These are phyloP conservation scores for Mallotus villosus DNA, from an alignment of 2,797 vertebrate genomes.

Conservation along the genomic window DNA sequence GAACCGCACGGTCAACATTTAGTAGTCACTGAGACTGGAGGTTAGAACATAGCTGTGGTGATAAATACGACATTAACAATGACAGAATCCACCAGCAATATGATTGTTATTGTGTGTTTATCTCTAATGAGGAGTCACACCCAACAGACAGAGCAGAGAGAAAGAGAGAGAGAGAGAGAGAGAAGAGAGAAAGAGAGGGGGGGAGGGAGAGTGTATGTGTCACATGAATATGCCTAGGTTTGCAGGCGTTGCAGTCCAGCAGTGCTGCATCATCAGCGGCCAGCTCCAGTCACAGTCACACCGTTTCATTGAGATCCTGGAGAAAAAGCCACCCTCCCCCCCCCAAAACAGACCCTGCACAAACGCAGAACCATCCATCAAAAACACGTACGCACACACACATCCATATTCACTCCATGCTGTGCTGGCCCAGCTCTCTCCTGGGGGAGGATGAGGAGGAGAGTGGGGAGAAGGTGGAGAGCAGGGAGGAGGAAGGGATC, in stretches of 20 bases:
- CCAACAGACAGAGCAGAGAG: constrained; percentile 24
- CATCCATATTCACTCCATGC: not conserved
- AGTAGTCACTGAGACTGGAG: constrained; percentile 34
- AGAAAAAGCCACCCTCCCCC: constrained; percentile 1
- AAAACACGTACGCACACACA: not conserved
- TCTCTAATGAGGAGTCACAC: constrained; percentile 51
- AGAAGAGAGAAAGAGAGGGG: constrained; percentile 5
- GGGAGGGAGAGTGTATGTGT: too few species aligned
- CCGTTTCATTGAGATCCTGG: constrained; percentile 39
- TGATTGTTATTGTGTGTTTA: constrained; percentile 28
- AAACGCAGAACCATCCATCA: constrained; percentile 62
- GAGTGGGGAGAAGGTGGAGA: too few species aligned
- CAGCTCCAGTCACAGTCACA: constrained; percentile 38
- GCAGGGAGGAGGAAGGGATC: too few species aligned
- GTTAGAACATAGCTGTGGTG: constrained; percentile 22
- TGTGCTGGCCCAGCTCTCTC: too few species aligned
- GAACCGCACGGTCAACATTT: not conserved
- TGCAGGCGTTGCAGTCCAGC: constrained; percentile 40
- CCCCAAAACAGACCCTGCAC: constrained; percentile 41
- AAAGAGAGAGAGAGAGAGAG: too few species aligned
- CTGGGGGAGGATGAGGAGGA: too few species aligned
- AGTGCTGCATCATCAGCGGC: constrained; percentile 50
- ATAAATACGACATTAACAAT: too few species aligned
- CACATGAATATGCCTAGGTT: constrained; percentile 42
- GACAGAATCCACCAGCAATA: too few species aligned